These are phyloP conservation scores for Rhopilema esculentum DNA, from an alignment of 30 jellyfish, hydroid and myxozoan genomes.

Conservation along the genomic window DNA sequence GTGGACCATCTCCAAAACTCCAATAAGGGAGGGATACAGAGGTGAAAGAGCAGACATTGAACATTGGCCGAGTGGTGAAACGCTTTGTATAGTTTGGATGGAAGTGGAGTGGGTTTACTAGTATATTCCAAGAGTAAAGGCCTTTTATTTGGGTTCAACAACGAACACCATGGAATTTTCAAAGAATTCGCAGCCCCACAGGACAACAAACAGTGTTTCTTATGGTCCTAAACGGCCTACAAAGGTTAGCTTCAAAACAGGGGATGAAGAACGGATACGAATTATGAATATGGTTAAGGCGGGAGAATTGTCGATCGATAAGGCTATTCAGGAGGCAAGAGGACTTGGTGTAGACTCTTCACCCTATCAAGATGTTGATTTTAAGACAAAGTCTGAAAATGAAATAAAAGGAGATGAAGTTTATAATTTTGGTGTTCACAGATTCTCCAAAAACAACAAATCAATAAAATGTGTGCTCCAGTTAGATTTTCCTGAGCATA, in stretches of 20 bases:
- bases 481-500: conserved; percentile 88
- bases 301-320: conserved; percentile 85
- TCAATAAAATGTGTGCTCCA: conserved; percentile 87
- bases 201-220: conserved; percentile 40
- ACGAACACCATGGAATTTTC: not conserved
- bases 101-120: too few species aligned
- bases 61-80: not conserved
- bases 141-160: not conserved
- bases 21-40: too few species aligned
- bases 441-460: conserved; percentile 63
- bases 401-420: conserved; percentile 54
- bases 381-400: not conserved
- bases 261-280: conserved; percentile 88
- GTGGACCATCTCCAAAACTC: too few species aligned
- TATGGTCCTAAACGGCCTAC: conserved; percentile 64
- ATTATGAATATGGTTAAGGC: conserved; percentile 94
- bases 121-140: too few species aligned
- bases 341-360: conserved; percentile 90
- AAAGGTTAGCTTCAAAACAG: conserved; percentile 71
- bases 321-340: conserved; percentile 81
- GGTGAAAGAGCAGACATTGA: not conserved
- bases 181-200: conserved; percentile 13
- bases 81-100: not conserved
- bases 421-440: conserved; percentile 87
- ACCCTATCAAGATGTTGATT: conserved; percentile 65